Conservation (phyloP, 2,797 vertebrate genomes). For the Pempheris klunzingeri region DNA sequence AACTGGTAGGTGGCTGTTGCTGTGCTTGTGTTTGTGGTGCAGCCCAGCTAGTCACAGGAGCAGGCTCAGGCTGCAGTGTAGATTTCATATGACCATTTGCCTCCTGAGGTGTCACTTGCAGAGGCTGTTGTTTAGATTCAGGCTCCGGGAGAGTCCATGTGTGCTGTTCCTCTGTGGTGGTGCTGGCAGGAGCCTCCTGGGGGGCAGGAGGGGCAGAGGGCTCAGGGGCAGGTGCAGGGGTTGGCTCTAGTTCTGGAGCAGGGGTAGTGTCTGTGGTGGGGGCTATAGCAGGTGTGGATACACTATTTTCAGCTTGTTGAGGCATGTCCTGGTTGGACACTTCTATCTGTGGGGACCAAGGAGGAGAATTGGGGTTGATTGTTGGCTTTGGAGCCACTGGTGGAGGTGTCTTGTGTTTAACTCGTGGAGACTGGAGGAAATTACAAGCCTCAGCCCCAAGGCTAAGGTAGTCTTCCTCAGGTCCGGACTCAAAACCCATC, state of each 20-base stretch:
- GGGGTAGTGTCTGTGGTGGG: slow-evolving; percentile 66
- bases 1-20: slow-evolving; percentile 73
- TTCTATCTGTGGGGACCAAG: slow-evolving; percentile 89
- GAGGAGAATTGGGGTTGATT: slow-evolving; percentile 88
- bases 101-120: slow-evolving; percentile 71
- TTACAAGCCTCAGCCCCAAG: slow-evolving; percentile 99
- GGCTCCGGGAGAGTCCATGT: slow-evolving; percentile 76
- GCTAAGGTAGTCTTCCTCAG: slow-evolving; percentile 99
- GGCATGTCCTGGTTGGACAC: slow-evolving; percentile 84
- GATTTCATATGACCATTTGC: slow-evolving; percentile 67
- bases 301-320: slow-evolving; percentile 87
- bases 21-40: slow-evolving; percentile 76
- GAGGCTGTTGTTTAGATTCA: slow-evolving; percentile 74
- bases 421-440: slow-evolving; percentile 91
- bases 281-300: slow-evolving; percentile 80
- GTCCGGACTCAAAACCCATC: slow-evolving; percentile 92
- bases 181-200: slow-evolving; percentile 64
- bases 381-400: slow-evolving; percentile 97
- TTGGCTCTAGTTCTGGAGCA: slow-evolving; percentile 75
- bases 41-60: slow-evolving; percentile 70
- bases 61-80: slow-evolving; percentile 68
- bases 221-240: slow-evolving; percentile 75
- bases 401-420: slow-evolving; percentile 94
- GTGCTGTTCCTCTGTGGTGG: slow-evolving; percentile 69
- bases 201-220: slow-evolving; percentile 61